These are phyloP conservation scores for Urocolius indicus DNA, from an alignment of 2,113 vertebrate genomes.

Conservation along the genomic window DNA sequence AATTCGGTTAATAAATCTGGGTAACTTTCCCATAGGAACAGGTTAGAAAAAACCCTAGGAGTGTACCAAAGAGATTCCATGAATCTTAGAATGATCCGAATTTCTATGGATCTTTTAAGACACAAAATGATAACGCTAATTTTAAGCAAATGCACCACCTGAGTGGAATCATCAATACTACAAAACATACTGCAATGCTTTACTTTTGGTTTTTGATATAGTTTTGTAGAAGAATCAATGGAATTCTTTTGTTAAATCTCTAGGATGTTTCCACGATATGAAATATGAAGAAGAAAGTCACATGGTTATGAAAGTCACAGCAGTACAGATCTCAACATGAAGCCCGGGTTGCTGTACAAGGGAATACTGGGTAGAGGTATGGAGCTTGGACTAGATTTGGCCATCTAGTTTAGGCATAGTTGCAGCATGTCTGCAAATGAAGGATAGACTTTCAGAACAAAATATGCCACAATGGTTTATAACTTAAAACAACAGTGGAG, in stretches of 20 bases:
- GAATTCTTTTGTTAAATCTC: not conserved
- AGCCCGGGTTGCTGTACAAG: not conserved
- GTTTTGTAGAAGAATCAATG: not conserved
- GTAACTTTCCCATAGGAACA: not conserved
- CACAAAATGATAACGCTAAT: not conserved
- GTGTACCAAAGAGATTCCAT: slow-evolving; percentile 12
- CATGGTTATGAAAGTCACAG: fast-evolving
- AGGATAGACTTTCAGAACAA: not conserved
- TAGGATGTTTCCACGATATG: not conserved
- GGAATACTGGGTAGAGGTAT: not conserved
- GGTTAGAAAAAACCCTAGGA: not conserved
- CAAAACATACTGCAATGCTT: not conserved
- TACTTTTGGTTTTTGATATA: not conserved
- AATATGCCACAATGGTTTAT: not conserved
- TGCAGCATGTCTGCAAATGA: not conserved
- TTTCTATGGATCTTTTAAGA: not conserved
- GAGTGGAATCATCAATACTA: not conserved
- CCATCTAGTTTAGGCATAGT: not conserved
- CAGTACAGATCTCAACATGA: not conserved
- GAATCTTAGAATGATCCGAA: slow-evolving; percentile 37
- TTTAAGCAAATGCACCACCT: not conserved
- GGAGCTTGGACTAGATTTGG: not conserved
- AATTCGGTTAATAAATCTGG: slow-evolving; percentile 3
- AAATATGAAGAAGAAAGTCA: not conserved
- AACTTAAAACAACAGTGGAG: not conserved